Conservation (phyloP, 2,113 vertebrate genomes). For the Tupaia tana region DNA sequence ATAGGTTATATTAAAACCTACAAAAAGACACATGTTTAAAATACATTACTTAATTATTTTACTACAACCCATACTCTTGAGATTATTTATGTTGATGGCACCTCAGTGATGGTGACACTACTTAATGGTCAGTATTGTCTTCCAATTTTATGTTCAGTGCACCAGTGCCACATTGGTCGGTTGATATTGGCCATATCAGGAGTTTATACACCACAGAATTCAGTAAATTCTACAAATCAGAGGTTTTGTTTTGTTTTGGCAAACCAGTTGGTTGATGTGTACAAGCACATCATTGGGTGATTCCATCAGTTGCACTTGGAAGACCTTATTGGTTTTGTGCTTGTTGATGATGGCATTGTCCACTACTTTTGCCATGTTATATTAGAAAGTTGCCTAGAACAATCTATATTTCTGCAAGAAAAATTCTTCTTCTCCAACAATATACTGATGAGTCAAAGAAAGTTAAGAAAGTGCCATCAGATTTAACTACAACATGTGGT, state of each 20-base stretch:
- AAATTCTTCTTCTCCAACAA: slow-evolving; percentile 3
- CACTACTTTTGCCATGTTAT: neutral
- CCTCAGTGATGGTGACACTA: neutral
- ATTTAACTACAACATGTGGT: slow-evolving; percentile 65
- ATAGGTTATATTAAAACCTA: neutral
- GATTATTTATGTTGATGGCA: neutral
- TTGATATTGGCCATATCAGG: neutral
- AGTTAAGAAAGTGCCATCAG: slow-evolving; percentile 53
- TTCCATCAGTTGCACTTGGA: neutral
- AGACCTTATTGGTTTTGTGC: neutral
- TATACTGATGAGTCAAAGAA: slow-evolving; percentile 46
- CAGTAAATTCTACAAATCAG: neutral
- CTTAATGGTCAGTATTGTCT: neutral
- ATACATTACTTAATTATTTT: neutral
- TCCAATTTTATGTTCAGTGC: neutral
- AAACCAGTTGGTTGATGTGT: neutral
- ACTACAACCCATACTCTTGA: neutral
- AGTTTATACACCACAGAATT: neutral
- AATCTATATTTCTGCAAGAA: neutral
- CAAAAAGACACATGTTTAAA: neutral
- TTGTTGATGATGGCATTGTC: neutral
- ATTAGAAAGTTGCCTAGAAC: neutral
- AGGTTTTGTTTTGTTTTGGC: neutral
- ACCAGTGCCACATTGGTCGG: neutral
- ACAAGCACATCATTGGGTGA: neutral